Percentiles rank a stretch among this genome's conserved stretches.
These are phyloP conservation scores for Cyprinus carpio DNA, from an alignment of 2,113 vertebrate species.

Conservation along the genomic window DNA sequence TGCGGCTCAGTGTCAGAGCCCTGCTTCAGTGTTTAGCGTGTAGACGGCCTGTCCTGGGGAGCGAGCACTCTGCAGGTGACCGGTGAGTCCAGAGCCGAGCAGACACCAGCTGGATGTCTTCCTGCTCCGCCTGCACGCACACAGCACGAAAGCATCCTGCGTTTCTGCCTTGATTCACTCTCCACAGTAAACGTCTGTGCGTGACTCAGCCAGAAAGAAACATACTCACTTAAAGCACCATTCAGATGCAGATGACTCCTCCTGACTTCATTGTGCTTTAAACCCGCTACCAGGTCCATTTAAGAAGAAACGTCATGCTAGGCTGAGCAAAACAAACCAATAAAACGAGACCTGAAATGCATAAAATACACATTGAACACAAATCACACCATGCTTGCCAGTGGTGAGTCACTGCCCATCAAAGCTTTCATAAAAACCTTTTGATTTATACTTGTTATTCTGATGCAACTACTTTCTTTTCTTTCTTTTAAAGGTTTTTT, in stretches of 20 bases:
- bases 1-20: background rate
- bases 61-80: background rate
- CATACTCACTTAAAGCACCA: background rate
- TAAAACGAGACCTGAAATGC: background rate
- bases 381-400: background rate
- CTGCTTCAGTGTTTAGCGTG: background rate
- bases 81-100: background rate
- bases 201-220: background rate
- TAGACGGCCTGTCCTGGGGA: background rate
- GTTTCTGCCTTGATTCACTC: constrained; percentile 25
- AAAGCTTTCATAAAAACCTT: background rate
- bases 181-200: background rate
- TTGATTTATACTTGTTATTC: background rate
- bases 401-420: background rate
- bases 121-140: background rate
- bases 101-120: constrained; percentile 3
- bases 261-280: constrained; percentile 33
- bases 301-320: constrained; percentile 31
- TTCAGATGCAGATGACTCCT: constrained; percentile 22
- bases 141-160: background rate
- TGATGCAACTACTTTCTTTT: background rate
- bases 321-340: constrained; percentile 36
- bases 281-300: background rate
- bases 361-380: background rate
- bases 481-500: background rate